Base-by-base conservation (phyloP, 2,888 invertebrate species). In the Diaprepes abbreviatus region DNA sequence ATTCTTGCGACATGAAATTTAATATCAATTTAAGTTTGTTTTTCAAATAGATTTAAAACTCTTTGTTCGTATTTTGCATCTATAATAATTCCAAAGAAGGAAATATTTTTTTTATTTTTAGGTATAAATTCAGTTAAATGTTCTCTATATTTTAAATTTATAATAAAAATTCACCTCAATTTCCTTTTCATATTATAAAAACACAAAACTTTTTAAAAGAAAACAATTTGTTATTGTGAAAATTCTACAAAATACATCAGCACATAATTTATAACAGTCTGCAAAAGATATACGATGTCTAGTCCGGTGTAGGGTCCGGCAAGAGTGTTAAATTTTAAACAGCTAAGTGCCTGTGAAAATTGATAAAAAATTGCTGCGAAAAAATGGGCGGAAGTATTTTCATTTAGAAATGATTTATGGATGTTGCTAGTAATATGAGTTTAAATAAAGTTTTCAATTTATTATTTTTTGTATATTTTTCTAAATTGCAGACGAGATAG, bases 311-410 rank as follows among this genome's bases (percentile, higher is more conserved):
- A 31, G 43, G 63, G 63, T 63, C 63, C 52, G 28, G 52, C 43
- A 16, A 38, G 31, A 52, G 52, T 52, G 54, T 54, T 63, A 54
- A 63, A 63, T 63, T 63, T 63, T 63, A 63, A 63, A 63, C 40
- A 63, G 52, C 54, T 40, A 63, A 63, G 63, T 63, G 45, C 60
- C 35, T 45, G 45, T 45, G 36, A 48, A 48, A 48, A 40, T 40
- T 52, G 40, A 16, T 54, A 38, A 63, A 62, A 63, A 63, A 38
- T 58, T 58, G 40, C 58, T 55, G 16, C 31, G 16, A 14, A 50
- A 50, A 50, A 50, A 50, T 50, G 28, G 28, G 28, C 16, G 28
- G 9, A 50, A 50, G 14, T 7, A 28, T 50, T 50, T 50, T 50
- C 14, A 50, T 50, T 50, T 50, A 7, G 9, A 6, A 14, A 28